Base-by-base conservation (phyloP, 2,113 vertebrate species). In the Axis porcinus region DNA sequence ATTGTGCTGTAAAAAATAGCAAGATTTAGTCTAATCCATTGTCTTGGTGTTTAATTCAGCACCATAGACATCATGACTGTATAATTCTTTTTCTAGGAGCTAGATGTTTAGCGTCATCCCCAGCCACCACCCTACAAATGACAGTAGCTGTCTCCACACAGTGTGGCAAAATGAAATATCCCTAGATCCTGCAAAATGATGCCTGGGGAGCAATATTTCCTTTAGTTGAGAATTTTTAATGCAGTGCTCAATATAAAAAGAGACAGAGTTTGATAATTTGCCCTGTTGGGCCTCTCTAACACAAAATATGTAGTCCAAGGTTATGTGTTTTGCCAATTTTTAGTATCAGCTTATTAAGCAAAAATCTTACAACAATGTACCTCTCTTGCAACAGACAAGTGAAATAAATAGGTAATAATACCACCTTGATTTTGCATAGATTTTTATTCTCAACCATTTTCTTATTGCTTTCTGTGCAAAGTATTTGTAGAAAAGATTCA, bases 381-480 rank as follows among this genome's bases (percentile, higher is more conserved):
- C 7, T 45, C 7, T 55, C 36, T 83, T 78, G 40, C 85, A 97
- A 64, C 2, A 91, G 70, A 30, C 8, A 84, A 76, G 11, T 84
- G 11, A 52, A 92, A 89, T 23, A 70, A 86, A 50, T 11, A 70
- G 16, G 19, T 40, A 52, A 64, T 91, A 70, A 7, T 4, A 52
- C 3, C 21, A 9, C 7, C 19, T 78, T 64, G 23, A 78, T 86
- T 94, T 84, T 89, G 60, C 55, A 74, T 7, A 89, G 17, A 81
- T 12, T 94, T 96, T 97, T 47, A 67, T 64, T 79, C 28, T 57
- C 40, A 97, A 74, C 4, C 4, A 33, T 64, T 81, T 96, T 84
- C 40, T 58, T 60, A 47, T 93, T 90, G 47, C 4, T 86, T 95
- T 95, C 15, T 92, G 87, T 70, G 17, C 2, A 83, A 93, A 1